Evolutionary conservation across 2,113 vertebrate species (phyloP).

Genomic region (Cichladusa arquata): DNA sequence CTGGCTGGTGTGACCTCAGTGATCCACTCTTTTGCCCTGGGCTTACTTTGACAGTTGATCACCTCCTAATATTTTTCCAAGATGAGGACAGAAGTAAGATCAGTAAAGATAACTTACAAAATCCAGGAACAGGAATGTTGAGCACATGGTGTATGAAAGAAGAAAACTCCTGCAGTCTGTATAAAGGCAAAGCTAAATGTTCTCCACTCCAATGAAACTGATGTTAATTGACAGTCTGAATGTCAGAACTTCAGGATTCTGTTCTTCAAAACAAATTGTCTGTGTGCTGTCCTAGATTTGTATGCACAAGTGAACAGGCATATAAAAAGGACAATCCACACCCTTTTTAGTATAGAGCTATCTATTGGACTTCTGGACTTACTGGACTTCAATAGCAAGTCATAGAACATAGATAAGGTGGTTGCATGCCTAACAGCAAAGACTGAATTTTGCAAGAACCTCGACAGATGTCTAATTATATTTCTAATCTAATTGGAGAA

Average conservation of each 20-base stretch:
- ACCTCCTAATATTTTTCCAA: not conserved
- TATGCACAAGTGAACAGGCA: not conserved
- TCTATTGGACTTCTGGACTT: not conserved
- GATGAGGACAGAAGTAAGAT: not conserved
- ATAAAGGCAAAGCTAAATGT: not conserved
- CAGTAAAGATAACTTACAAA: not conserved
- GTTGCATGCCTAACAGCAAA: not conserved
- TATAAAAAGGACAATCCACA: not conserved
- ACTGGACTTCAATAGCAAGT: not conserved
- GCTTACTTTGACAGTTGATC: not conserved
- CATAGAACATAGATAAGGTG: not conserved
- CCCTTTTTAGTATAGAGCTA: not conserved
- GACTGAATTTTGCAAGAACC: not conserved
- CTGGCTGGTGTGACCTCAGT: not conserved
- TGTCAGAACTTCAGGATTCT: not conserved
- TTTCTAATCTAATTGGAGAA: not conserved
- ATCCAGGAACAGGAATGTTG: not conserved
- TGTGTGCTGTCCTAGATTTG: not conserved
- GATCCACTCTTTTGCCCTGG: not conserved
- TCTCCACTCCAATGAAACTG: not conserved
- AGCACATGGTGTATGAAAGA: not conserved
- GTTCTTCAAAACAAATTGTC: not conserved
- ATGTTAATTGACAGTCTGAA: not conserved
- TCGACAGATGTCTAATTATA: not conserved
- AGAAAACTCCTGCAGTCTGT: not conserved